Conservation (phyloP, 2,797 vertebrate species). For the Pogonophryne albipinna region DNA sequence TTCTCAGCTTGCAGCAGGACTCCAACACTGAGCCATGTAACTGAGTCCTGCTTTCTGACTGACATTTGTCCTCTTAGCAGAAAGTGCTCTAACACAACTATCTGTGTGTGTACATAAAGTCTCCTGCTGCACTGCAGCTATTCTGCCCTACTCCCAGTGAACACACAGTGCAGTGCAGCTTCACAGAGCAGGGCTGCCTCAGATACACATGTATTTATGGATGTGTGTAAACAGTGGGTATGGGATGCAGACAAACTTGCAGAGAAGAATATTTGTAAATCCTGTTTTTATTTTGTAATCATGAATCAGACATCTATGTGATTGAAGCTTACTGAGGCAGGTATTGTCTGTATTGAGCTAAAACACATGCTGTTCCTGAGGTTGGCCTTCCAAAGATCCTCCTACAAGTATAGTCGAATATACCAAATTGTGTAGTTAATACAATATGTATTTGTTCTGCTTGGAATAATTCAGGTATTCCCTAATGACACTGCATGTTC, state of each 20-base stretch:
- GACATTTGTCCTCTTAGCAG: slow-evolving; percentile 4
- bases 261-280: not conserved
- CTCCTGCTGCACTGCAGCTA: slow-evolving; percentile 23
- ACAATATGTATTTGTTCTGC: no score
- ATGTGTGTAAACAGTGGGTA: not conserved
- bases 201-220: not conserved
- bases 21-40: not conserved
- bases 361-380: not conserved
- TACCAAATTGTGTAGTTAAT: no score
- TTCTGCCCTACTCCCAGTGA: not conserved
- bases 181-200: slow-evolving; percentile 5
- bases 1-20: not conserved
- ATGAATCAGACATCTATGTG: not conserved
- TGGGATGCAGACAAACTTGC: not conserved
- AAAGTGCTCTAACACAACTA: not conserved
- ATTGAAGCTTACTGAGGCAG: not conserved
- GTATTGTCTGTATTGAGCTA: not conserved
- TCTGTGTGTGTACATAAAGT: not conserved
- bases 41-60: slow-evolving; percentile 3
- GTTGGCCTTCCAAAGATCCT: no score
- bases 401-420: not conserved
- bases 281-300: not conserved
- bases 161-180: not conserved
- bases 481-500: not conserved
- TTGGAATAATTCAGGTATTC: not conserved